Base-by-base conservation (phyloP, 2,888 invertebrate species). In the Troides oblongomaculatus region DNA sequence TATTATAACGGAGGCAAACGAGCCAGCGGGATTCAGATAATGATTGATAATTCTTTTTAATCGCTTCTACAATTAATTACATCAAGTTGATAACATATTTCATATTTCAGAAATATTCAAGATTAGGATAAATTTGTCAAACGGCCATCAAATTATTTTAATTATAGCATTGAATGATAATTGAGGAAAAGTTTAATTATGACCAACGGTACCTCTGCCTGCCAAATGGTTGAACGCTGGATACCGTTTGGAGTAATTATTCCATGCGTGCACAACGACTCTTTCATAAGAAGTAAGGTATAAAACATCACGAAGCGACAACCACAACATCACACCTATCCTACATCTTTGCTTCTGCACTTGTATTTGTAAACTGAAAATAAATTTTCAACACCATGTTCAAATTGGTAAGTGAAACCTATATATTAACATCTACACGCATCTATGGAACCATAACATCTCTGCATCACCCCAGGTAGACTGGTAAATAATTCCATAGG, bases 341-440 rank as follows among this genome's bases (percentile, higher is more conserved):
- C 30, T 5, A 60, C 56, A 56, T 56, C 56, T n/a, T n/a, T 56
- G 56, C 17, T 46, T 58, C 46, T 71, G 57, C 63, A 69, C 68
- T 69, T 60, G 61, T 62, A 23, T 57, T 60, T 57, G 46, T 64
- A n/a, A 50, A n/a, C 30, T 30, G 30, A 30, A 30, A 25, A 18
- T 18, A 21, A 36, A 17, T 53, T 46, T 36, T n/a, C n/a, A 71
- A 74, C 43, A 66, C 59, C 74, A 86, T 84, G 84, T 83, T 81
- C 70, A 84, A 84, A 79, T 73, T 82, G 72, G 84, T 84, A 72
- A 81, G 81, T 76, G 36, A 61, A 36, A 10, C 8, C 8, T 7
- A 56, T 18, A 8, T 56, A 56, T n/a, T 18, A n/a, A 56, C 12
- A 18, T 6, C 18, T 56, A 56, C 18, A 30, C 30, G 30, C 30